phyloP scores from a whole-genome alignment of 30 jellyfish, hydroid and myxozoan species.

The Nemopilema nomurai region DNA sequence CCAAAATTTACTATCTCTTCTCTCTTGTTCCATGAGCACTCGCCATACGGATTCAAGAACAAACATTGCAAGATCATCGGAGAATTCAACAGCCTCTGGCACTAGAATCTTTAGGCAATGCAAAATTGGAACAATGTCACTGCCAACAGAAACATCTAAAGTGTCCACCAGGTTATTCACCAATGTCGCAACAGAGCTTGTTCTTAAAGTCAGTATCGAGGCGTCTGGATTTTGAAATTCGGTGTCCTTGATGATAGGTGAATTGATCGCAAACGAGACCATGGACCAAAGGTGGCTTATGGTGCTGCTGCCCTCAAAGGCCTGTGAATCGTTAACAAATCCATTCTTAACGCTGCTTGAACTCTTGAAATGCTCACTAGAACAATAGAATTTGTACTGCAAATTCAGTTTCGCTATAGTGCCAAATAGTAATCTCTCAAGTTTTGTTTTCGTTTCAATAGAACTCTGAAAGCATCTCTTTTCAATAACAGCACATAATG shows the following conservation, averaged over 20 bases:
- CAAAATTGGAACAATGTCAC: constrained; percentile 55
- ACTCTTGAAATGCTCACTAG: neutral
- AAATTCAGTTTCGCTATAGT: neutral
- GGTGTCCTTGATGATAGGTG: neutral
- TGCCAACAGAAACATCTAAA: constrained; percentile 62
- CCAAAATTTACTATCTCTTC: constrained; percentile 79
- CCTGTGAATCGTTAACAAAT: neutral
- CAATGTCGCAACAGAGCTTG: constrained; percentile 3
- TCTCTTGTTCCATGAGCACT: constrained; percentile 46
- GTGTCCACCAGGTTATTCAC: constrained; percentile 21
- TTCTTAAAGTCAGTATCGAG: constrained; percentile 3
- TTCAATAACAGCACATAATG: neutral
- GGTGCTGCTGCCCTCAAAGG: neutral
- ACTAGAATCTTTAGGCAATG: constrained; percentile 37
- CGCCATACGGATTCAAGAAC: constrained; percentile 60
- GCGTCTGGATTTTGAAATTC: neutral
- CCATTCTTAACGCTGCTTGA: neutral
- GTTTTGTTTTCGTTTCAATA: too few species aligned
- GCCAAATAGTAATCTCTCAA: neutral
- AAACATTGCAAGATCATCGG: constrained; percentile 15
- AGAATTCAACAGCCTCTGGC: constrained; percentile 12
- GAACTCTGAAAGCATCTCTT: neutral
- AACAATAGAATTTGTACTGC: neutral
- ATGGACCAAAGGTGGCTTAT: constrained; percentile 21
- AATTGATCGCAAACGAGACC: constrained; percentile 19